Conservation (phyloP, 2,888 invertebrate genomes). For the Lepidocyrtoides sp. region DNA sequence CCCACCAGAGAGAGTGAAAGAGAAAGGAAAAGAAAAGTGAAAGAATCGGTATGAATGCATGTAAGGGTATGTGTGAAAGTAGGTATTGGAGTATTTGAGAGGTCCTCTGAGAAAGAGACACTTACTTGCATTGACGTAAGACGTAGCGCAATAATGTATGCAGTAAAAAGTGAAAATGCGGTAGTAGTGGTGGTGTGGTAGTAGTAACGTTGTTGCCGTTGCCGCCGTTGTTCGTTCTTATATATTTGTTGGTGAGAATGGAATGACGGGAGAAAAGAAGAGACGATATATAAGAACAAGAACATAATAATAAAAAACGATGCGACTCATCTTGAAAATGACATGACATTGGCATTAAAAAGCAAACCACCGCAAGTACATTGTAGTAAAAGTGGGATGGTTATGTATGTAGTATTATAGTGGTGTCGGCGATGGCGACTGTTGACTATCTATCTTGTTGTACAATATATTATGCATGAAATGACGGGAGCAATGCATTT, state of each 20-base stretch:
- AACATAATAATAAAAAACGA: constrained; percentile 13
- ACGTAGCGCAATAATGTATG: neutral
- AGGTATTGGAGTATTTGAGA: neutral
- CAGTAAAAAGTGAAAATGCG: constrained; percentile 50
- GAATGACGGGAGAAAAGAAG: neutral
- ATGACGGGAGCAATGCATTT: no score
- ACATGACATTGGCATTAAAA: constrained; percentile 58
- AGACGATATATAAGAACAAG: neutral
- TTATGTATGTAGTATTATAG: neutral
- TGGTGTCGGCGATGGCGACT: neutral
- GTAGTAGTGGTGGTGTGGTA: neutral
- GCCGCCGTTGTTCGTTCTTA: neutral
- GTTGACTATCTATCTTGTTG: neutral
- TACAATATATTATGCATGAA: no score
- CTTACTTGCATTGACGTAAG: constrained; percentile 55
- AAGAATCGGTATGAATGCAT: neutral
- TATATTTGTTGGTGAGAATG: neutral
- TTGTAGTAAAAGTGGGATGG: neutral
- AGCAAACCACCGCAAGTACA: constrained; percentile 2
- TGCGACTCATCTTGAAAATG: constrained; percentile 52
- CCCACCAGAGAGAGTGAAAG: neutral
- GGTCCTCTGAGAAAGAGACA: constrained; percentile 56
- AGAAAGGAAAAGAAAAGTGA: neutral
- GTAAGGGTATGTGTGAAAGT: neutral
- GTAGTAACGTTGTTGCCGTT: neutral